phyloP scores from a whole-genome alignment of 2,888 invertebrate species.

The Leucoptera coffeella region DNA sequence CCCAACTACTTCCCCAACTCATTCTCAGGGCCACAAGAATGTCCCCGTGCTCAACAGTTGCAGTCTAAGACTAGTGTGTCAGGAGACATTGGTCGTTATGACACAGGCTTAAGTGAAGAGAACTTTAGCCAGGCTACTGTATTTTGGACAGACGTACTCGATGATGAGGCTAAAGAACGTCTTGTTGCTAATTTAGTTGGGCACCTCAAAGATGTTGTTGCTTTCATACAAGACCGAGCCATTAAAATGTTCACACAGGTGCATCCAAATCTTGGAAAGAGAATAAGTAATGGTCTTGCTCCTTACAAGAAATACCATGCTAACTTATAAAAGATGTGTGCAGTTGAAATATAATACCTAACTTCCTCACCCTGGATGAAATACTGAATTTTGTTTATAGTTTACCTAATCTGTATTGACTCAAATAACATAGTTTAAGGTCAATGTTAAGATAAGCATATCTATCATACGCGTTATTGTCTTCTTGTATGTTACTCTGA shows the following conservation, averaged over 20 bases:
- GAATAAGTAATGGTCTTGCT: slow-evolving; percentile 60
- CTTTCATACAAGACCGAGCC: slow-evolving; percentile 82
- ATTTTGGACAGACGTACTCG: slow-evolving; percentile 79
- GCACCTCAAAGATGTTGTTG: slow-evolving; percentile 70
- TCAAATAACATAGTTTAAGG: too few relatives aligned
- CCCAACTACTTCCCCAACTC: slow-evolving; percentile 98
- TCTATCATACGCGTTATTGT: too few relatives aligned
- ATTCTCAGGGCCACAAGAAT: slow-evolving; percentile 78
- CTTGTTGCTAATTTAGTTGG: slow-evolving; percentile 74
- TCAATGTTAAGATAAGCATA: too few relatives aligned
- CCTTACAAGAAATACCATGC: slow-evolving; percentile 53
- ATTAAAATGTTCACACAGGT: slow-evolving; percentile 78
- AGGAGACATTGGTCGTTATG: slow-evolving; percentile 77
- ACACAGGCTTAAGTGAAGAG: slow-evolving; percentile 76
- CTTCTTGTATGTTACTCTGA: too few relatives aligned
- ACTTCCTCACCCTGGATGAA: too few relatives aligned
- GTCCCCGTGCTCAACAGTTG: slow-evolving; percentile 56
- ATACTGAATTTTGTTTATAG: too few relatives aligned
- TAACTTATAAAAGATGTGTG: too few relatives aligned
- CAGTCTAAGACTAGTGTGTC: slow-evolving; percentile 51
- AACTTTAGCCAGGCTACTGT: slow-evolving; percentile 79
- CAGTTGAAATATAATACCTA: too few relatives aligned
- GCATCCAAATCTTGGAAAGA: slow-evolving; percentile 71
- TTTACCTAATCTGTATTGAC: too few relatives aligned
- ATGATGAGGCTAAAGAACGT: slow-evolving; percentile 64